Conservation (phyloP, 2,888 invertebrate genomes). For the Eristalis arbustorum region DNA sequence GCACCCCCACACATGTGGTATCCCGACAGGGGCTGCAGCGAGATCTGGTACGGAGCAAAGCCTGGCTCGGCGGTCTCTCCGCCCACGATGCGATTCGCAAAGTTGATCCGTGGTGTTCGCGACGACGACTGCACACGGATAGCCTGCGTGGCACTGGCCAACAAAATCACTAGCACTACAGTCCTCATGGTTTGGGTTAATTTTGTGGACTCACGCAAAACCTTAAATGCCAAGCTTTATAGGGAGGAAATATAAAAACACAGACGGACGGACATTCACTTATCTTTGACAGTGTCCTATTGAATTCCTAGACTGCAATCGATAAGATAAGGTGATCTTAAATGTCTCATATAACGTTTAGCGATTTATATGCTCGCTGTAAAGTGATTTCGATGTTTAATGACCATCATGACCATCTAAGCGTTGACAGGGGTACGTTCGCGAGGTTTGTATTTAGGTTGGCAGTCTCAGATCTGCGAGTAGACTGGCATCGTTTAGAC, state of each 20-base stretch:
- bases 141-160: not conserved
- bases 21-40: conserved; percentile 74
- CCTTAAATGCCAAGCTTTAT: conserved; percentile 7
- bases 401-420: not conserved
- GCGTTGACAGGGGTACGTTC: no score
- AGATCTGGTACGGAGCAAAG: conserved; percentile 78
- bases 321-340: conserved; percentile 23
- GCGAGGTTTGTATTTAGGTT: no score
- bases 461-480: not conserved
- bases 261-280: not conserved
- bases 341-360: conserved; percentile 1
- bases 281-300: not conserved
- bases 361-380: conserved; percentile 3
- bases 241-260: not conserved
- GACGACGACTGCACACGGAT: conserved; percentile 72
- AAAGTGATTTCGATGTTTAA: not conserved
- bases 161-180: conserved; percentile 14
- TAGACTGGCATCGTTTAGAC: not conserved
- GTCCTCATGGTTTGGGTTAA: conserved; percentile 13
- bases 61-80: conserved; percentile 75
- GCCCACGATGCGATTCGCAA: conserved; percentile 75
- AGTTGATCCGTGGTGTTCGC: conserved; percentile 56
- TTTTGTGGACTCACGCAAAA: not conserved
- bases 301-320: not conserved
- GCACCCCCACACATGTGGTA: conserved; percentile 79